Evolutionary conservation across 1,140 invertebrate species (phyloP), one percentile per base, ranked within the genome.

Genomic region (Aphaenogaster floridana): DNA sequence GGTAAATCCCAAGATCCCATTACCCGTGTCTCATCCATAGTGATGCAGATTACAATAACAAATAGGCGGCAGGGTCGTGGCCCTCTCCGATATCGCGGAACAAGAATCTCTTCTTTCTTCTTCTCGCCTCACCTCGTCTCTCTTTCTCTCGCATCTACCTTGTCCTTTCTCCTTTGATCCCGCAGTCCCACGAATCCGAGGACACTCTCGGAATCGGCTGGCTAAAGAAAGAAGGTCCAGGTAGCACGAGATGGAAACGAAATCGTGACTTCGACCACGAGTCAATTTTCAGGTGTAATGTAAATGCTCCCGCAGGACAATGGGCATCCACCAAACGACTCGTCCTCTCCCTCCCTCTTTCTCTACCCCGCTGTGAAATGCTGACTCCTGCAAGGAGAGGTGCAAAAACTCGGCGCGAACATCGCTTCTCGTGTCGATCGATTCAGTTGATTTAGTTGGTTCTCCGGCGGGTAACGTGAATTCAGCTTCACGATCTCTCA

Each of bases 1-100:
- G 87, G 89, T 90, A 92, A 94, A 93, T 94, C 91, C 92, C 86
- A 85, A 88, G 93, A 92, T 92, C 91, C 92, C 92, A 94, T 94
- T 94, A 94, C 92, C 91, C 91, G 88, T 88, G 92, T 93, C 93
- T 94, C 93, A 94, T 94, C 93, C 94, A 94, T 94, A 94, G 93
- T 94, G 90, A 94, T 94, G 92, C 86, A 88, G 93, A 94, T 94
- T 94, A 94, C 94, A 94, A 94, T 94, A 94, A 94, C 94, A 94
- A 94, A 94, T 94, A 94, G 91, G 89, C 86, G 92, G 86, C 81
- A 79, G 85, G 91, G 88, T 92, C 90, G 88, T 85, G 87, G 88
- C 69, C 68, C 84, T n/a, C 78, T 72, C 36, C 76, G 88, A 90
- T 93, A 93, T 94, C 93, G 85, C 85, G 79, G 86, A 80, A 86